Evolutionary conservation across 2,888 invertebrate species (phyloP), one percentile per base, ranked within the genome.

Genomic region (Steinernema scapterisci): DNA sequence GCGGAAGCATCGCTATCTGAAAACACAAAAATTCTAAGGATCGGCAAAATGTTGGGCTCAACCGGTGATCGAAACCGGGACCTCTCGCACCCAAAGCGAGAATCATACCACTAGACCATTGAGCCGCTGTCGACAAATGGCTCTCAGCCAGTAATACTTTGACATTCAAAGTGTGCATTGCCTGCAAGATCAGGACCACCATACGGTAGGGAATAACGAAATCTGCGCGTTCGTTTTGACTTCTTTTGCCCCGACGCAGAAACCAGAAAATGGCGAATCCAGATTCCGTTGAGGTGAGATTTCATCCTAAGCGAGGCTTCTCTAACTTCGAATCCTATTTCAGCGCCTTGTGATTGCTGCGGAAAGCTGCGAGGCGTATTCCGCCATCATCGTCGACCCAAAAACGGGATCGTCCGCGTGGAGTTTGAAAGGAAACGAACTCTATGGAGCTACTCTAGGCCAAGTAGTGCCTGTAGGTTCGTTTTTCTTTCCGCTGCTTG

Each of bases 21-120:
- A 5, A 48, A 48, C 5, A 3, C 16, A 7, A 1, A 23, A 21
- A 19, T 54, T 25, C 21, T 5, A 54, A 21, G 5, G 25, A 19
- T 54, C 16, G 19, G 13, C 13, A 73, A 77, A 76, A 77, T 7
- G 63, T 77, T 51, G 76, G 76, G 76, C 76, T 76, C 76, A 79
- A 78, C 81, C 81, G 81, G 81, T 81, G 81, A 81, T 82, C 77
- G 83, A 82, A 83, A 83, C 83, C 82, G 82, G 83, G 83, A 78
- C 82, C 82, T 82, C 82, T 82, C 83, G 83, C 82, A 82, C 82
- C 82, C 82, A 81, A 82, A 82, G 82, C 82, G 82, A 82, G 82
- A 83, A 82, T 82, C 82, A 82, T 82, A 82, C 83, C 83, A 79
- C 83, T 82, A 84, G 82, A 82, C 82, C 82, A 82, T 78, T 79